These are phyloP conservation scores for Conus betulinus DNA, from an alignment of 1,140 invertebrate genomes.

Conservation along the genomic window DNA sequence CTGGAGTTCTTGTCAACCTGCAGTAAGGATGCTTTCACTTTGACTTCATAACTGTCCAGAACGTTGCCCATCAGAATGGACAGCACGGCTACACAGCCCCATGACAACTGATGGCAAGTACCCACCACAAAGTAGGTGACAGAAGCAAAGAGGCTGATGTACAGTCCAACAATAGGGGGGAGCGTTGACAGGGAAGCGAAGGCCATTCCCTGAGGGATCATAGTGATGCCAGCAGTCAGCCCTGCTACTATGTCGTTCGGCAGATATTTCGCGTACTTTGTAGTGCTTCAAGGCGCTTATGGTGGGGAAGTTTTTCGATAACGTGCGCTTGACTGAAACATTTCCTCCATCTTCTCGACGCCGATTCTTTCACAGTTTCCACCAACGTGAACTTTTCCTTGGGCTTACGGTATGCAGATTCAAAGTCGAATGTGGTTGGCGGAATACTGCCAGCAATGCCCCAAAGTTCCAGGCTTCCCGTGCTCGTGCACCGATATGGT, in stretches of 20 bases:
- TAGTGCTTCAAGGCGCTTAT: conserved; percentile 36
- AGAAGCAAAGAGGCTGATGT: conserved; percentile 96
- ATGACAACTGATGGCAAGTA: conserved; percentile 93
- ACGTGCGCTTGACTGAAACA: neutral
- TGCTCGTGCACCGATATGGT: neutral
- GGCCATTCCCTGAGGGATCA: conserved; percentile 83
- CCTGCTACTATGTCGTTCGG: conserved; percentile 61
- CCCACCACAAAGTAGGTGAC: conserved; percentile 93
- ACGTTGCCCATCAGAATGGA: conserved; percentile 73
- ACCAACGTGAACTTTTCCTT: neutral
- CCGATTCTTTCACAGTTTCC: neutral
- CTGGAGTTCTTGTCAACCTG: neutral
- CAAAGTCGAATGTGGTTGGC: neutral
- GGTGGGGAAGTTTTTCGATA: conserved; percentile 26
- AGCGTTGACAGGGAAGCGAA: conserved; percentile 93
- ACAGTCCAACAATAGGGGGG: conserved; percentile 91
- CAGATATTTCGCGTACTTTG: conserved; percentile 40
- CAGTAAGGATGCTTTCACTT: neutral
- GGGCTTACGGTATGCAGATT: conserved; percentile 5
- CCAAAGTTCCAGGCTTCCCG: conserved; percentile 20
- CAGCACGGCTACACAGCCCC: conserved; percentile 82
- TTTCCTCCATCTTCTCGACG: neutral
- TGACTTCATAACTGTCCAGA: conserved; percentile 60
- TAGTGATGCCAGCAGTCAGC: conserved; percentile 59
- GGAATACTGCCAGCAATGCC: neutral